A percentile compares a stretch with the other conserved stretches of the same genome.
Evolutionary conservation across 1,140 invertebrate genomes (phyloP).

Genomic region (Habropoda laboriosa): DNA sequence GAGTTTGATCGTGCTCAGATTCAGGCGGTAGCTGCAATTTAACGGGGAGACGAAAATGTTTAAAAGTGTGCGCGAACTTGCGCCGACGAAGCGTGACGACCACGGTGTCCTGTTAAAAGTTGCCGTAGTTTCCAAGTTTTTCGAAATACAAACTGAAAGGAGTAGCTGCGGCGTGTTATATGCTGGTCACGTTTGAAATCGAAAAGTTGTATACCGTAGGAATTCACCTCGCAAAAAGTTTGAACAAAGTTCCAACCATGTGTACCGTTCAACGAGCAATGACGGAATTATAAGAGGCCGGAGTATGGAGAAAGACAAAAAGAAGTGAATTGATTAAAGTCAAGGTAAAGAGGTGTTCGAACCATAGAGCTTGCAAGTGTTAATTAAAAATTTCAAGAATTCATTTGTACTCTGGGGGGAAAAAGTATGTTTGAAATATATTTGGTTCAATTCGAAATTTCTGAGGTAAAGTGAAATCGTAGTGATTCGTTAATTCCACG

Average conservation of each 20-base stretch:
- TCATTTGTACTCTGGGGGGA: not conserved
- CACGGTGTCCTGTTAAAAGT: conserved; percentile 20
- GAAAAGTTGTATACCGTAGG: conserved; percentile 26
- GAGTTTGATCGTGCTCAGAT: not conserved
- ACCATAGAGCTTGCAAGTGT: not conserved
- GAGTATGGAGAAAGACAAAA: no score
- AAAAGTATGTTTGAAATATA: no score
- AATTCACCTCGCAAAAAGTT: conserved; percentile 8
- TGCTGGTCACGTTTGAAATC: conserved; percentile 40
- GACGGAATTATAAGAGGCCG: not conserved
- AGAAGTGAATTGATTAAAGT: not conserved
- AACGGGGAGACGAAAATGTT: conserved; percentile 10
- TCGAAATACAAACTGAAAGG: conserved; percentile 19
- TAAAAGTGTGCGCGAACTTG: not conserved
- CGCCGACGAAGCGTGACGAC: not conserved
- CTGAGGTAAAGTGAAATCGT: no score
- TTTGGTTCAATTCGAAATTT: no score
- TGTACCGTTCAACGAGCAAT: not conserved
- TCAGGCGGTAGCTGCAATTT: not conserved
- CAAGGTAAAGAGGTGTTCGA: no score
- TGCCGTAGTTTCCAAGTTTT: conserved; percentile 17
- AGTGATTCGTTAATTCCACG: no score
- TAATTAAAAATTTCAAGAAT: not conserved
- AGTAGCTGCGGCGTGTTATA: conserved; percentile 13
- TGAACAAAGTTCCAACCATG: not conserved